phyloP scores from a whole-genome alignment of 1,140 invertebrate species.

The Dufourea novaeangliae region DNA sequence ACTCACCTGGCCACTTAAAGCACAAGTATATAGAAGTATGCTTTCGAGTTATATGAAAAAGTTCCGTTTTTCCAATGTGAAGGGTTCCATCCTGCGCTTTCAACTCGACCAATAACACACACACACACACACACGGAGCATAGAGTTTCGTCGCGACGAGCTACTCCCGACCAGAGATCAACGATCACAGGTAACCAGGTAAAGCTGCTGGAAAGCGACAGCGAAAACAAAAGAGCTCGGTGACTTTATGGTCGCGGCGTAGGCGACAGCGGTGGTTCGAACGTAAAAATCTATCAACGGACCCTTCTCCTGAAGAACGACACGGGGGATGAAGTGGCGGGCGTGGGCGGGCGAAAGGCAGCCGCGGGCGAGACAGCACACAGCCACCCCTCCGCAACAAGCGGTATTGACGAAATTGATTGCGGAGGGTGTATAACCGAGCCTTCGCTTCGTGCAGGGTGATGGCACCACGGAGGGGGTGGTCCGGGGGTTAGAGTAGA shows the following conservation, averaged over 20 bases:
- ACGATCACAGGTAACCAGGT: slow-evolving; percentile 6
- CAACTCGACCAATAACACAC: no score
- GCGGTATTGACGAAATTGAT: slow-evolving; percentile 81
- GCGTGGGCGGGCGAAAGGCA: slow-evolving; percentile 52
- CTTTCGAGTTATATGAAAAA: no score
- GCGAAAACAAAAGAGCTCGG: slow-evolving; percentile 53
- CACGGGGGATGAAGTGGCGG: slow-evolving; percentile 45
- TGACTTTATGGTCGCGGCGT: slow-evolving; percentile 54
- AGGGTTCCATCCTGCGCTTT: no score
- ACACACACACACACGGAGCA: no score
- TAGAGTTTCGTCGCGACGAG: not conserved
- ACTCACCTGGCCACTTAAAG: no score
- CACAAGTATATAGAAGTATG: no score
- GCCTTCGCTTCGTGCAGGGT: slow-evolving; percentile 51
- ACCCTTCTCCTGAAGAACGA: slow-evolving; percentile 61
- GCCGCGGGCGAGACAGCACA: slow-evolving; percentile 59
- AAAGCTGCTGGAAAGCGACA: not conserved
- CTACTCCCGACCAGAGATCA: not conserved
- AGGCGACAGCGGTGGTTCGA: slow-evolving; percentile 53
- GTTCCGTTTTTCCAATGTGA: no score
- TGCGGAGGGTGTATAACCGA: slow-evolving; percentile 75
- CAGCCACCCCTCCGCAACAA: slow-evolving; percentile 75
- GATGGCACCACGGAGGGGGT: slow-evolving; percentile 45
- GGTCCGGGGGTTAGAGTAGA: slow-evolving; percentile 38
- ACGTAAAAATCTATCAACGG: slow-evolving; percentile 75